Conservation (phyloP, 2,113 vertebrate species). For the Pseudorasbora parva region DNA sequence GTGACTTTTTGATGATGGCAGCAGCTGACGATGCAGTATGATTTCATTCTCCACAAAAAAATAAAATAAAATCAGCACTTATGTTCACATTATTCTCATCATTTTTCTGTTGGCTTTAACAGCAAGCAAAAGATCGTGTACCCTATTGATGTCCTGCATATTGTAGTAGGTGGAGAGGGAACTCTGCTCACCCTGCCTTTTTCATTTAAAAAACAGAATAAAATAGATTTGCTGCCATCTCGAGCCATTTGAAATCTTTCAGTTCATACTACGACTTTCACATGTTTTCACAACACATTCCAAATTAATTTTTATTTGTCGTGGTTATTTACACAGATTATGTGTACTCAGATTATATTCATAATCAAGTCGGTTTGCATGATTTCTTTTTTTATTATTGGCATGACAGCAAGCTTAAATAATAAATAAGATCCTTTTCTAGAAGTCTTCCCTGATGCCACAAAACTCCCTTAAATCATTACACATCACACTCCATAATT, state of each 20-base stretch:
- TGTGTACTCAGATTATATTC: not conserved
- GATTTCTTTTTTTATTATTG: not conserved
- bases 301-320: not conserved
- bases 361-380: not conserved
- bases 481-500: not conserved
- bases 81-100: not conserved
- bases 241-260: not conserved
- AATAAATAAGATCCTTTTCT: not conserved
- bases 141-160: not conserved
- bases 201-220: not conserved
- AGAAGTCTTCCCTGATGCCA: not conserved
- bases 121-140: not conserved
- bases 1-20: conserved; percentile 9
- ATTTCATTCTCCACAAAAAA: not conserved
- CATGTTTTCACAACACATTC: not conserved
- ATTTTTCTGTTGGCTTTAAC: not conserved
- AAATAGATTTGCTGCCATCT: not conserved
- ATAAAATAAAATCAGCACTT: not conserved
- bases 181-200: not conserved
- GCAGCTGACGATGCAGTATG: conserved; percentile 6
- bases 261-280: too few species aligned
- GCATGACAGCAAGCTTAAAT: not conserved
- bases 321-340: not conserved
- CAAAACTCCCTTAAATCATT: not conserved
- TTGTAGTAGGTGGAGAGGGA: not conserved